These are phyloP conservation scores for Steinernema feltiae DNA, from an alignment of 1,140 invertebrate genomes.

Conservation along the genomic window DNA sequence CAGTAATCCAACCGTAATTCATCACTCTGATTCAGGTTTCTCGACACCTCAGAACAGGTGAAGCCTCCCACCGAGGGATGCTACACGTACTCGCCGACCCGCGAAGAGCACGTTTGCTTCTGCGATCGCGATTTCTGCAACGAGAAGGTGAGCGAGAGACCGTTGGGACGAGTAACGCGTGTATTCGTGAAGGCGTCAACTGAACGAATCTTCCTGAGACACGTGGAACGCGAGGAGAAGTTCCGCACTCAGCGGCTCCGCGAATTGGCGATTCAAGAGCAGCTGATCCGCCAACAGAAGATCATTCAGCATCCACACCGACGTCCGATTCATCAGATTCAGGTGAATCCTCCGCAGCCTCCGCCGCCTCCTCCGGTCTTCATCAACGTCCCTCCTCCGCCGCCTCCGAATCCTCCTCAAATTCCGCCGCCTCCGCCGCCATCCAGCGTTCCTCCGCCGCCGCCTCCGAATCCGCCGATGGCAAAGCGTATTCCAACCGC, in stretches of 20 bases:
- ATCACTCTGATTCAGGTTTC: not conserved
- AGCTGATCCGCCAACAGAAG: not conserved
- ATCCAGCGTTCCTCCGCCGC: not conserved
- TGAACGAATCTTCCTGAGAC: not conserved
- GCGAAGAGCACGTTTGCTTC: conserved; percentile 3
- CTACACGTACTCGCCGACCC: not conserved
- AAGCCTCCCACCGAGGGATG: not conserved
- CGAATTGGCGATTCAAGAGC: not conserved
- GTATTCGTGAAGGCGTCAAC: too few relatives aligned
- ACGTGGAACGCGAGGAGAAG: conserved; percentile 3
- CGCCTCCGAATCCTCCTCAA: not conserved
- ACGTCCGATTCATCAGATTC: not conserved
- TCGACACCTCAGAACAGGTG: not conserved
- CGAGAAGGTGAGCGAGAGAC: too few relatives aligned
- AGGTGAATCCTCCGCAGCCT: not conserved
- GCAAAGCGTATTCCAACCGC: not conserved
- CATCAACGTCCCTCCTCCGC: conserved; percentile 9
- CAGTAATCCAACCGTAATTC: not conserved
- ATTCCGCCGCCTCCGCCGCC: not conserved
- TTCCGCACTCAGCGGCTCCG: not conserved
- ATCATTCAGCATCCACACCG: conserved; percentile 1
- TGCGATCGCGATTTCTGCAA: conserved; percentile 9
- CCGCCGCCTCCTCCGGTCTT: not conserved
- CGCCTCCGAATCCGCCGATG: not conserved
- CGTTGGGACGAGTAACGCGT: too few relatives aligned